Conservation (phyloP, 2,888 invertebrate species). For the Marasmarcha lunaedactyla region DNA sequence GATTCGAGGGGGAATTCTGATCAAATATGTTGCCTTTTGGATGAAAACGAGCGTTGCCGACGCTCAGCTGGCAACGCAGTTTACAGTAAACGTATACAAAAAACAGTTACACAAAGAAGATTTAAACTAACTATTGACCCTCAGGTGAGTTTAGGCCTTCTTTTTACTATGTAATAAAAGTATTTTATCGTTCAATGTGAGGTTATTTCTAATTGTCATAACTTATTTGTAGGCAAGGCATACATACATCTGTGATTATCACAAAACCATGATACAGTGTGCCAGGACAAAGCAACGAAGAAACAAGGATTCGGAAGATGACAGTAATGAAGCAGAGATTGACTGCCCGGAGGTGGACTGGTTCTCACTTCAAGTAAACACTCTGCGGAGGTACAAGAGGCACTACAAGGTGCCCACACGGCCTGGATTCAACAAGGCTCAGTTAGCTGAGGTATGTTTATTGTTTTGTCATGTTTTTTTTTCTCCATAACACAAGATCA, state of each 20-base stretch:
- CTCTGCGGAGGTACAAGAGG: constrained; percentile 92
- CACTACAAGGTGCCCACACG: constrained; percentile 93
- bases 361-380: constrained; percentile 92
- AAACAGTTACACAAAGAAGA: constrained; percentile 91
- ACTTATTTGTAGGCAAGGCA: constrained; percentile 81
- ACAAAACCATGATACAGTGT: constrained; percentile 95
- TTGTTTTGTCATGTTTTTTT: neutral
- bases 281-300: constrained; percentile 89
- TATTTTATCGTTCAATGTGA: neutral
- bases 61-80: constrained; percentile 94
- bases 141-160: constrained; percentile 40
- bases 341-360: constrained; percentile 94
- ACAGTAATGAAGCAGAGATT: constrained; percentile 92
- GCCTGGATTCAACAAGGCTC: constrained; percentile 94
- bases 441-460: constrained; percentile 92
- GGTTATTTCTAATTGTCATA: constrained; percentile 3
- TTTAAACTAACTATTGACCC: constrained; percentile 89
- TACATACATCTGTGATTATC: constrained; percentile 96
- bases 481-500: too few relatives aligned
- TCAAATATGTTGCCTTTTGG: constrained; percentile 93
- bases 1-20: constrained; percentile 90
- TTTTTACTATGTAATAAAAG: neutral
- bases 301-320: constrained; percentile 94
- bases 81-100: constrained; percentile 96
- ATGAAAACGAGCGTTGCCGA: constrained; percentile 87